Conservation (phyloP, 2,888 invertebrate genomes). For the Kuschelorhynchus macadamiae region DNA sequence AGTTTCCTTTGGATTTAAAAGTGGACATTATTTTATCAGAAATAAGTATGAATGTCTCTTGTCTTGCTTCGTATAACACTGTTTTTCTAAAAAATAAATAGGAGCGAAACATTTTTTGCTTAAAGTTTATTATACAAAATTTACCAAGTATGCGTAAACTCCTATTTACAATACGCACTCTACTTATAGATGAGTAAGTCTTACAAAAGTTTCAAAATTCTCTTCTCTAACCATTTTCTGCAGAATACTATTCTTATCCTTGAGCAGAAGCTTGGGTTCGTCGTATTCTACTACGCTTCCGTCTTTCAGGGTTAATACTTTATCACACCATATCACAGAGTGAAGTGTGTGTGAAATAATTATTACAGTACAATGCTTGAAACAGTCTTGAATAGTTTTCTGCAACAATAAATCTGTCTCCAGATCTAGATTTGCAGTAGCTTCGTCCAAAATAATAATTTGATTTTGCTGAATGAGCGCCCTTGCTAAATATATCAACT, state of each 20-base stretch:
- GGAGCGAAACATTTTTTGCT: too few relatives aligned
- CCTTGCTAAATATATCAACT: constrained; percentile 78
- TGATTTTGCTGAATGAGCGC: constrained; percentile 70
- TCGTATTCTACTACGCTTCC: constrained; percentile 84
- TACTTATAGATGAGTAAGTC: constrained; percentile 12
- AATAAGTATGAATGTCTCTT: too few relatives aligned
- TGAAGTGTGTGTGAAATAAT: constrained; percentile 88
- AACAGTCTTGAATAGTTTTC: constrained; percentile 81
- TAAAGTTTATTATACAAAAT: too few relatives aligned
- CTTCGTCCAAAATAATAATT: constrained; percentile 74
- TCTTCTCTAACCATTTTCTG: constrained; percentile 80
- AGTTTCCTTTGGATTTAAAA: too few relatives aligned
- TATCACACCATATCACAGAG: constrained; percentile 89
- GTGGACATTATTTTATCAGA: too few relatives aligned
- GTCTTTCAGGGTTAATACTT: constrained; percentile 83
- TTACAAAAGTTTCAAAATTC: constrained; percentile 52
- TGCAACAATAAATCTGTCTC: constrained; percentile 86
- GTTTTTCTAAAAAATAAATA: too few relatives aligned
- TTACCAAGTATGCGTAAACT: too few relatives aligned
- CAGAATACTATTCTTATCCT: constrained; percentile 72
- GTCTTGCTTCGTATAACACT: too few relatives aligned
- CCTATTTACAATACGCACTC: too few relatives aligned
- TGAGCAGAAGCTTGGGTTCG: constrained; percentile 77
- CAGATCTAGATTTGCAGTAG: constrained; percentile 86
- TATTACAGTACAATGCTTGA: constrained; percentile 82